Evolutionary conservation across 2,888 invertebrate genomes (phyloP), one percentile per base, ranked within the genome.

Genomic region (Polia nebulosa): DNA sequence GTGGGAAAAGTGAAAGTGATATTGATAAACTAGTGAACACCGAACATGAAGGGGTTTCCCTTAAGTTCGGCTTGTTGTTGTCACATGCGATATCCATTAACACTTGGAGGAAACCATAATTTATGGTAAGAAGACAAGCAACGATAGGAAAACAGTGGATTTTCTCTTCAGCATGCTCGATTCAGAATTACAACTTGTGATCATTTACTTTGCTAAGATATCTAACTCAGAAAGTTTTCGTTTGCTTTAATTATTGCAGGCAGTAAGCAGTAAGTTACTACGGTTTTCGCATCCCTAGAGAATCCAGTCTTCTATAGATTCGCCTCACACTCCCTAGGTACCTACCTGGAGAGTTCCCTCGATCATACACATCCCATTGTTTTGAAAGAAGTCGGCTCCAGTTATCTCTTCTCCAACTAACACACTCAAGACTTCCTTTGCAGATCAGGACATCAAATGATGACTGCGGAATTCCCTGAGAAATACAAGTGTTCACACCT

Each of bases 1-100:
- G 44, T 45, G 51, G 51, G 61, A 65, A 66, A 68, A 67, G 83
- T 76, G 83, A 83, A 83, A 83, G 83, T 78, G 68, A 63, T 72
- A 72, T 71, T 67, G 72, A 72, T 72, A 74, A 77, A 64, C 44
- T 65, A 69, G 56, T 53, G 27, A 59, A 69, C 52, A 53, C 49
- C 49, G 41, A 74, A 78, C 55, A 72, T 63, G 32, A 51, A 67
- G 58, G 75, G 55, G 13, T 55, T 53, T 47, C 59, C 44, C 60
- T 60, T 39, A 74, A 55, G 25, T 63, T 58, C n/a, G 15, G 15
- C 17, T 27, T 20, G 20, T 49, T 27, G 27, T 22, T 44, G 44
- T 44, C 56, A 25, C 49, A 44, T 51, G 47, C 13, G 2, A n/a
- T 15, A 22, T 11, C 8, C n/a, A 17, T 20, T 8, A n/a, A 29